These are phyloP conservation scores for Agelastica alni DNA, from an alignment of 2,888 invertebrate genomes.

Conservation along the genomic window DNA sequence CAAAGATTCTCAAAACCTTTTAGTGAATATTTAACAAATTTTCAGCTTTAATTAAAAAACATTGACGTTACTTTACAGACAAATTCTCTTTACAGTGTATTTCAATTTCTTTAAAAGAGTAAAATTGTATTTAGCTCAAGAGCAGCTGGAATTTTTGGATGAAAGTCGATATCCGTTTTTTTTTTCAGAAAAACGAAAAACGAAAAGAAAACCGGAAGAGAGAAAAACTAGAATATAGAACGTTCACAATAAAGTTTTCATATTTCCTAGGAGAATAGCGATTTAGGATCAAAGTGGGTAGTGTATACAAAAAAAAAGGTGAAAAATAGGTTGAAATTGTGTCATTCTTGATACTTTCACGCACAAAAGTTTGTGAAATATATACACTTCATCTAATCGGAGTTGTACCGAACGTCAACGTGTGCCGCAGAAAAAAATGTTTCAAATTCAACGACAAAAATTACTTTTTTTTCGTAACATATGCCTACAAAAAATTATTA, in stretches of 20 bases:
- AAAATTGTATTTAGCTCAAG: background rate
- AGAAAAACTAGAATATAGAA: background rate
- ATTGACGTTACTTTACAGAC: background rate
- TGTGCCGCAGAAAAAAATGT: too few relatives aligned
- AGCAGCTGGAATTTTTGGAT: background rate
- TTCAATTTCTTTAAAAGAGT: background rate
- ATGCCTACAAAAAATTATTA: too few relatives aligned
- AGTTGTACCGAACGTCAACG: too few relatives aligned
- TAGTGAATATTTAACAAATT: background rate
- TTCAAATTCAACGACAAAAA: too few relatives aligned
- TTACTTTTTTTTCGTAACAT: too few relatives aligned
- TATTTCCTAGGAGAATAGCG: background rate
- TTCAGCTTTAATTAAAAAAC: background rate
- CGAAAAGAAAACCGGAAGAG: background rate
- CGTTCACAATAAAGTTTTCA: constrained; percentile 1
- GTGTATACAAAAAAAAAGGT: background rate
- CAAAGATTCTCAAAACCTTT: background rate
- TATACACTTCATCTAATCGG: too few relatives aligned
- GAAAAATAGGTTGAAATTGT: background rate
- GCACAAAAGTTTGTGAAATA: too few relatives aligned
- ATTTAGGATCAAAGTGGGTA: background rate
- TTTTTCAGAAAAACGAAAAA: background rate
- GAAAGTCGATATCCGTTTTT: background rate
- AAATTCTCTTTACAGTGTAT: background rate
- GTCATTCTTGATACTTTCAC: too few relatives aligned